A percentile compares a stretch with the other conserved stretches of the same genome.
Conservation (phyloP, 2,797 vertebrate genomes). For the Acridotheres tristis region DNA sequence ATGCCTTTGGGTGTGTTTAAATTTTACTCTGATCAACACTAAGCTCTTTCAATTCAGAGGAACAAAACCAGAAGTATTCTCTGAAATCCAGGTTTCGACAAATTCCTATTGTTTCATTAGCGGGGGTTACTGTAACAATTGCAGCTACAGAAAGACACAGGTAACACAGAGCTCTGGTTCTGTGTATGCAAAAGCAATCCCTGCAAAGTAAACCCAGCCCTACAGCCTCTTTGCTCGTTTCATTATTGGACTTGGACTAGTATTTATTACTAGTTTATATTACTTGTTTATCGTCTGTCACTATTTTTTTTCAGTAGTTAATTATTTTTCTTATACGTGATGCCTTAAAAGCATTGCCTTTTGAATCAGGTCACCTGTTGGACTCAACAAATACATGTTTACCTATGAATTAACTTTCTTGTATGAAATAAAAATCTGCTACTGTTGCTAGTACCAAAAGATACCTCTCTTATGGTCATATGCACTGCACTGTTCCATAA, state of each 20-base stretch:
- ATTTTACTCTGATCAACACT: neutral
- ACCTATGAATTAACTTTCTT: neutral
- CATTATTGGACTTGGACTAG: neutral
- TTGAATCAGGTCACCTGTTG: neutral
- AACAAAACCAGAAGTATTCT: neutral
- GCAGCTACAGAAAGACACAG: neutral
- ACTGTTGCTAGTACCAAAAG: neutral
- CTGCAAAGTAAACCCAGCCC: neutral
- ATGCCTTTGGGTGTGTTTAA: neutral
- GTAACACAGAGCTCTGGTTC: neutral
- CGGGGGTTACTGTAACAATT: neutral
- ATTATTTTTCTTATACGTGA: neutral
- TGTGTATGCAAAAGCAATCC: neutral
- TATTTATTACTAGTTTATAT: neutral
- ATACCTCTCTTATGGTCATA: neutral
- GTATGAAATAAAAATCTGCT: neutral
- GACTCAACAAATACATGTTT: neutral
- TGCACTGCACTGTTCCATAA: neutral
- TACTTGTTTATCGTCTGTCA: neutral
- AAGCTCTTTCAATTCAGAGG: neutral
- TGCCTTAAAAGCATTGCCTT: neutral
- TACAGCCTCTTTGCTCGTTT: neutral
- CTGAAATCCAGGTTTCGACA: neutral
- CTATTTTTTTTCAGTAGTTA: neutral
- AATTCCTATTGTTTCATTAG: neutral